phyloP scores from a whole-genome alignment of 2,797 vertebrate species.

The Gorsachius magnificus region DNA sequence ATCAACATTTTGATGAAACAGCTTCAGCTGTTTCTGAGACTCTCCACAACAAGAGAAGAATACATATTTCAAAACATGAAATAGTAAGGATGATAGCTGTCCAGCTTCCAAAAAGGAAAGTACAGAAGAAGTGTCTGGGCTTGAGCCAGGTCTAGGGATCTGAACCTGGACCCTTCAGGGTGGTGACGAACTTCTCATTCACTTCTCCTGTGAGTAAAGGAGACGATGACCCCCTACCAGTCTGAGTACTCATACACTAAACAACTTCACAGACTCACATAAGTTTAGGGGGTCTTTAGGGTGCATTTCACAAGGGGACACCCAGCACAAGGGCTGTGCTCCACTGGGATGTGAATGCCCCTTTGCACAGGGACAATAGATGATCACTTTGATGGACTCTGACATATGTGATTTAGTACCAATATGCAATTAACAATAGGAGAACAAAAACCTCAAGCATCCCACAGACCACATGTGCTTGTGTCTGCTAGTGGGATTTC shows the following conservation, averaged over 20 bases:
- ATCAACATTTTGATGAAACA: conserved; percentile 38
- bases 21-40: conserved; percentile 36
- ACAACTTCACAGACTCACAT: not conserved
- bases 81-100: not conserved
- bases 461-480: not conserved
- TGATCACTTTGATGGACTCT: not conserved
- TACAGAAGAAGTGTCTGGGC: not conserved
- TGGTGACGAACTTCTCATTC: not conserved
- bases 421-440: not conserved
- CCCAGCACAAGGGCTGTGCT: not conserved
- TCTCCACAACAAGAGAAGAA: not conserved
- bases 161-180: not conserved
- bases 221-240: not conserved
- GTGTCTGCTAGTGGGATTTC: not conserved
- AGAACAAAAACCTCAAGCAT: not conserved
- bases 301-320: not conserved
- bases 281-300: not conserved
- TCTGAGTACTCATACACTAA: not conserved
- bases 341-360: not conserved
- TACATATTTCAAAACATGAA: not conserved
- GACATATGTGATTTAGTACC: not conserved
- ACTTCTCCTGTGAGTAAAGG: not conserved
- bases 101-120: not conserved
- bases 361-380: not conserved
- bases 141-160: not conserved